Evolutionary conservation across 30 jellyfish, hydroid and myxozoan genomes (phyloP).

Genomic region (Cassiopea xamachana): DNA sequence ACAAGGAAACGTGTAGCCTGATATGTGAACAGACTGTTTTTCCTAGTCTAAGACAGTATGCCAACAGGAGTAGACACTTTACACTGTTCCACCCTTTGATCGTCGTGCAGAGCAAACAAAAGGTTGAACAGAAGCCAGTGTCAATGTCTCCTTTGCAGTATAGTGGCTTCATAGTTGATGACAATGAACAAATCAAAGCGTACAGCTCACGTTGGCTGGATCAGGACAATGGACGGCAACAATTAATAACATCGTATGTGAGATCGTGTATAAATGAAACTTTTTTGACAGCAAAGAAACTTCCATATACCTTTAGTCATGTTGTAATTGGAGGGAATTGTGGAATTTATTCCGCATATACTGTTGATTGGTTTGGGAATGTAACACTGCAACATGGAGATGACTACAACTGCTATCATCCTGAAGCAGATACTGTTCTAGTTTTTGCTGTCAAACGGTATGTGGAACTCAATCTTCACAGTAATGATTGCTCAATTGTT

Average conservation of each 20-base stretch:
- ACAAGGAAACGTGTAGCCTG: slow-evolving; percentile 40
- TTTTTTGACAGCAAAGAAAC: slow-evolving; percentile 12
- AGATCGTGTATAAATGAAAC: slow-evolving; percentile 15
- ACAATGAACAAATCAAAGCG: slow-evolving; percentile 30
- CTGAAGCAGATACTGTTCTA: slow-evolving; percentile 73
- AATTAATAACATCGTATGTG: slow-evolving; percentile 45
- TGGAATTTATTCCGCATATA: slow-evolving; percentile 17
- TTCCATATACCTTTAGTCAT: slow-evolving; percentile 42
- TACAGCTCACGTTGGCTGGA: slow-evolving; percentile 34
- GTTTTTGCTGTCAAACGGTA: slow-evolving; percentile 44
- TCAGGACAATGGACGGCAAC: slow-evolving; percentile 4
- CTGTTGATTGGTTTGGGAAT: slow-evolving; percentile 31
- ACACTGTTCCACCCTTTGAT: slow-evolving; percentile 58
- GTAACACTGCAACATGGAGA: background rate
- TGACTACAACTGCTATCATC: slow-evolving; percentile 49
- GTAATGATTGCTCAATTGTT: slow-evolving; percentile 11
- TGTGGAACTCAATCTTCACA: slow-evolving; percentile 7
- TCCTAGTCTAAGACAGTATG: slow-evolving; percentile 25
- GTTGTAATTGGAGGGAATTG: slow-evolving; percentile 60
- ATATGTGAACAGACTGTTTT: slow-evolving; percentile 34
- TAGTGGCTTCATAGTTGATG: slow-evolving; percentile 41
- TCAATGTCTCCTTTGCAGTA: slow-evolving; percentile 43
- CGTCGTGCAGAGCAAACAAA: slow-evolving; percentile 58
- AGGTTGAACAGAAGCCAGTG: slow-evolving; percentile 60
- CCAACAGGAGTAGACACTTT: slow-evolving; percentile 37